A percentile compares a stretch with the other conserved stretches of the same genome.
These are phyloP conservation scores for Dromas ardeola DNA, from an alignment of 2,113 vertebrate genomes.

Conservation along the genomic window DNA sequence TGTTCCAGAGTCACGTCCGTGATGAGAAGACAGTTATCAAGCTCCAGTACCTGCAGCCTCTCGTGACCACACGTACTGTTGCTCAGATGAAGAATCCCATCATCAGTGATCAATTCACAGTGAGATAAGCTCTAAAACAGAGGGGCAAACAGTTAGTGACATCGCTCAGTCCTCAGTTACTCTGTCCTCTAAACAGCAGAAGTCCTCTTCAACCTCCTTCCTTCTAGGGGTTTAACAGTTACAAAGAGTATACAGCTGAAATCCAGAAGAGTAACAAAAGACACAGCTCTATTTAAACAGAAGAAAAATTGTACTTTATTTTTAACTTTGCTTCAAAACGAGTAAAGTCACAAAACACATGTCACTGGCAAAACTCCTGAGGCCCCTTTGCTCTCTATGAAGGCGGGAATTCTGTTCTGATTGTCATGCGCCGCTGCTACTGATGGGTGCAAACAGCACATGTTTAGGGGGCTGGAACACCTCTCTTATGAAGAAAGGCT, in stretches of 20 bases:
- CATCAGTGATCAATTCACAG: conserved; percentile 92
- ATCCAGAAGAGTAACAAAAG: neutral
- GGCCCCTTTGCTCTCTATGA: neutral
- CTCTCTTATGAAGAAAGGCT: too few relatives aligned
- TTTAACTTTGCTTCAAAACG: neutral
- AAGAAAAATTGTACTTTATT: neutral
- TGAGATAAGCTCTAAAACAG: conserved; percentile 86
- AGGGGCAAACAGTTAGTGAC: neutral
- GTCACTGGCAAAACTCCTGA: neutral
- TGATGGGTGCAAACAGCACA: neutral
- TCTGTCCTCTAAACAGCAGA: neutral
- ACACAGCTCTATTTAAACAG: neutral
- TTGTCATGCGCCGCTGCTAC: neutral
- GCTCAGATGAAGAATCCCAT: conserved; percentile 90
- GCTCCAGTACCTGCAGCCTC: conserved; percentile 86
- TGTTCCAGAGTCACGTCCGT: conserved; percentile 89
- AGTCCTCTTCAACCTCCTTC: neutral
- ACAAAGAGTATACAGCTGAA: neutral
- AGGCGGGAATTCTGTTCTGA: neutral
- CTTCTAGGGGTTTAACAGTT: neutral
- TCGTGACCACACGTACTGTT: conserved; percentile 88
- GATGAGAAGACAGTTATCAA: conserved; percentile 93
- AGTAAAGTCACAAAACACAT: neutral
- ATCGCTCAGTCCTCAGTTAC: neutral
- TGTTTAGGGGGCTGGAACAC: too few relatives aligned